phyloP scores from a whole-genome alignment of 1,140 invertebrate species.

The Agraylea sexmaculata region DNA sequence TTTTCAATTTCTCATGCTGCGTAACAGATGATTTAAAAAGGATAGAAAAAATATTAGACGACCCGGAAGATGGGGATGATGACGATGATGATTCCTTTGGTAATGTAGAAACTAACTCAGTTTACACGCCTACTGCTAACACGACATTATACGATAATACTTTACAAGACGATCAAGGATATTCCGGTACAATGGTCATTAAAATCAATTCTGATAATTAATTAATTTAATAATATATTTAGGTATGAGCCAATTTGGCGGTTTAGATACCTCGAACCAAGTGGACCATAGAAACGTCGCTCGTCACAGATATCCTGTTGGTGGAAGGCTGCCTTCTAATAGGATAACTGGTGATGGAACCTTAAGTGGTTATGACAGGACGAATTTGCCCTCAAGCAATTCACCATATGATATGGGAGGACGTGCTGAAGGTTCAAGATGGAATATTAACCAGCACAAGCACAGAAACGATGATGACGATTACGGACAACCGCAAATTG shows the following conservation, averaged over 20 bases:
- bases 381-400: not conserved
- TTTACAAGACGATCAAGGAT: conserved; percentile 11
- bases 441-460: too few species aligned
- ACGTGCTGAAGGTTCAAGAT: too few species aligned
- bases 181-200: not conserved
- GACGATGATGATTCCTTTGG: too few species aligned
- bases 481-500: conserved; percentile 1
- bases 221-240: not conserved
- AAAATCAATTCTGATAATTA: not conserved
- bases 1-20: conserved; percentile 20
- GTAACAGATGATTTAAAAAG: conserved; percentile 19
- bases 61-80: conserved; percentile 10
- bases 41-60: conserved; percentile 18
- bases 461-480: conserved; percentile 2
- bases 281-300: conserved; percentile 5
- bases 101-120: conserved; percentile 11
- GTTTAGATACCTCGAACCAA: conserved; percentile 11
- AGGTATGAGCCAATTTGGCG: conserved; percentile 12
- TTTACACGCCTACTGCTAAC: conserved; percentile 6
- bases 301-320: too few species aligned
- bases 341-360: conserved; percentile 15
- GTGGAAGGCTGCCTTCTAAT: conserved; percentile 8
- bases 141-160: conserved; percentile 12
- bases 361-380: conserved; percentile 13
- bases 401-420: too few species aligned